Conservation (phyloP, 1,140 invertebrate genomes). For the Asbolus verrucosus region DNA sequence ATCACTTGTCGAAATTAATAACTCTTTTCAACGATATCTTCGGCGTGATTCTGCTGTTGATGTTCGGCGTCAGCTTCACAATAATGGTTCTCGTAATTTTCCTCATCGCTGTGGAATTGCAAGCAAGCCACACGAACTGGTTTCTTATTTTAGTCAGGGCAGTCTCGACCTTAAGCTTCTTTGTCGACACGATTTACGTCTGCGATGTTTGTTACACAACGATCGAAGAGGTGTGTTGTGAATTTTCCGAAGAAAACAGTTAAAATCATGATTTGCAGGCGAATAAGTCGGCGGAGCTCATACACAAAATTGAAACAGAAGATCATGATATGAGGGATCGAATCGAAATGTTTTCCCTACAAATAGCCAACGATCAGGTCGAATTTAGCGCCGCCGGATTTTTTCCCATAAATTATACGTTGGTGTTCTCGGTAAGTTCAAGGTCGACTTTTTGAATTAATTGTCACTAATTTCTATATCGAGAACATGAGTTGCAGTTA, state of each 20-base stretch:
- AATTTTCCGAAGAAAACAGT: too few relatives aligned
- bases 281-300: conserved; percentile 43
- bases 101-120: not conserved
- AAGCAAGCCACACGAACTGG: too few relatives aligned
- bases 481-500: too few relatives aligned
- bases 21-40: conserved; percentile 48
- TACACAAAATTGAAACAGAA: conserved; percentile 50
- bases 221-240: not conserved
- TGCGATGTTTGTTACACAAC: not conserved
- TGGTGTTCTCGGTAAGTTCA: conserved; percentile 54
- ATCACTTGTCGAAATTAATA: conserved; percentile 44
- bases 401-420: conserved; percentile 51
- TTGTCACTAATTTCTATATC: not conserved
- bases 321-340: conserved; percentile 47
- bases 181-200: not conserved
- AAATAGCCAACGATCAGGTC: conserved; percentile 49
- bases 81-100: conserved; percentile 41
- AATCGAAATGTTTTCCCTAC: conserved; percentile 53
- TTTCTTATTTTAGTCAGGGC: too few relatives aligned
- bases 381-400: conserved; percentile 53
- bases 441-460: too few relatives aligned
- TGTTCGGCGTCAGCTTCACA: conserved; percentile 46
- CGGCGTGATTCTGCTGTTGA: conserved; percentile 43
- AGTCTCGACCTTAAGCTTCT: too few relatives aligned
- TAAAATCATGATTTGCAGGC: conserved; percentile 29